Percentiles rank a stretch among this genome's conserved stretches.
Conservation (phyloP, 2,113 vertebrate genomes). For the Cyanoderma ruficeps region DNA sequence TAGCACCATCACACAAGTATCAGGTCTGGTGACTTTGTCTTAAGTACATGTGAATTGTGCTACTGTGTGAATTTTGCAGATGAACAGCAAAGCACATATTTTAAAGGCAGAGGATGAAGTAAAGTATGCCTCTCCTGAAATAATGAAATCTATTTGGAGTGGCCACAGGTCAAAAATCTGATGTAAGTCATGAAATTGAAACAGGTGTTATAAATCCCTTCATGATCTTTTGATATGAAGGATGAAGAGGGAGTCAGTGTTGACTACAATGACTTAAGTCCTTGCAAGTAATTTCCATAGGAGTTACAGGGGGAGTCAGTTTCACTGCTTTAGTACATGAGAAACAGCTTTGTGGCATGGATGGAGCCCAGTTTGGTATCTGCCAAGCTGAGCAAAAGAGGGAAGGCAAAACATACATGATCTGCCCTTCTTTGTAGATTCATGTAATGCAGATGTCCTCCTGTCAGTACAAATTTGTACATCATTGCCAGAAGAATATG, state of each 20-base stretch:
- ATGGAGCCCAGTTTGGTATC: neutral
- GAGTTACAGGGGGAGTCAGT: neutral
- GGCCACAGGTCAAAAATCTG: constrained; percentile 48
- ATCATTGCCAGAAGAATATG: neutral
- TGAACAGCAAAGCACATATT: constrained; percentile 34
- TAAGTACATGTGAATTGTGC: neutral
- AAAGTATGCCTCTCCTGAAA: constrained; percentile 48
- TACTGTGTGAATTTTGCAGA: neutral
- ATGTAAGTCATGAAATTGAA: neutral
- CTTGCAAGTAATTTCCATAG: neutral
- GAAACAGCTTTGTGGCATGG: neutral
- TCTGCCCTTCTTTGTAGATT: neutral
- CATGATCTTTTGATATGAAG: neutral
- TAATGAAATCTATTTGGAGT: constrained; percentile 52
- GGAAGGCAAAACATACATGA: neutral
- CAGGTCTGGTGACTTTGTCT: neutral
- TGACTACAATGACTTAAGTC: neutral
- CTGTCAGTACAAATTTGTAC: neutral
- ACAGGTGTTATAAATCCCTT: neutral
- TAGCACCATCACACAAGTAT: neutral
- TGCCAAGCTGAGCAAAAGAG: neutral
- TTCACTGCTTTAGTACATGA: neutral
- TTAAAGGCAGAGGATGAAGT: constrained; percentile 15
- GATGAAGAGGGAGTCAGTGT: neutral
- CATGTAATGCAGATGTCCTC: neutral